phyloP scores from a whole-genome alignment of 2,888 invertebrate species.

The Aelia acuminata region DNA sequence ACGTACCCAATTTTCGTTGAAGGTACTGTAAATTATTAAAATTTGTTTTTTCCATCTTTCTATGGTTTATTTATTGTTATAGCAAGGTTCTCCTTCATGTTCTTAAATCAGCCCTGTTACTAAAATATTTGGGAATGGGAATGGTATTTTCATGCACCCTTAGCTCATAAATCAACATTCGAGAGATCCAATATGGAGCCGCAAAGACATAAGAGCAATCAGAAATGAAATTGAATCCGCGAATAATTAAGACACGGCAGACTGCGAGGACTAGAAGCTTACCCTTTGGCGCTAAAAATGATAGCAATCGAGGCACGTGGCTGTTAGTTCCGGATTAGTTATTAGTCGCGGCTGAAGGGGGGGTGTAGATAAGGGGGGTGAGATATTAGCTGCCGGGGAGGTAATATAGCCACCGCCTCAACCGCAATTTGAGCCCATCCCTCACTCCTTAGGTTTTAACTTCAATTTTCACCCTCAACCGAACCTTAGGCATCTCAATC shows the following conservation, averaged over 20 bases:
- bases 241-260: not conserved
- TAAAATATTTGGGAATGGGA: too few species aligned
- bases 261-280: not conserved
- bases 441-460: not conserved
- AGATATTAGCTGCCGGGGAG: not conserved
- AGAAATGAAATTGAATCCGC: not conserved
- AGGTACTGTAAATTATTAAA: too few species aligned
- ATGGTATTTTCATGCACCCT: too few species aligned
- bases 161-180: not conserved
- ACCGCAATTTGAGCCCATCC: not conserved
- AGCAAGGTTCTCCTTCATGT: too few species aligned
- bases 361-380: not conserved
- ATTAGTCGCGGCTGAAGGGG: not conserved
- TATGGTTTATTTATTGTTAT: too few species aligned
- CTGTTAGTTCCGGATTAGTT: not conserved
- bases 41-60: too few species aligned
- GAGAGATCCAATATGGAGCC: not conserved
- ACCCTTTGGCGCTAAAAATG: not conserved
- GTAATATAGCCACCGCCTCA: not conserved
- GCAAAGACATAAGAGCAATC: not conserved
- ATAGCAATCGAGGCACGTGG: not conserved
- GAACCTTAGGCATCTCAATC: not conserved
- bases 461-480: conserved; percentile 23
- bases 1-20: too few species aligned
- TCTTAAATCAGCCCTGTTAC: too few species aligned